Evolutionary conservation across 2,113 vertebrate species (phyloP), one percentile per base, ranked within the genome.

Genomic region (Coturnix japonica): DNA sequence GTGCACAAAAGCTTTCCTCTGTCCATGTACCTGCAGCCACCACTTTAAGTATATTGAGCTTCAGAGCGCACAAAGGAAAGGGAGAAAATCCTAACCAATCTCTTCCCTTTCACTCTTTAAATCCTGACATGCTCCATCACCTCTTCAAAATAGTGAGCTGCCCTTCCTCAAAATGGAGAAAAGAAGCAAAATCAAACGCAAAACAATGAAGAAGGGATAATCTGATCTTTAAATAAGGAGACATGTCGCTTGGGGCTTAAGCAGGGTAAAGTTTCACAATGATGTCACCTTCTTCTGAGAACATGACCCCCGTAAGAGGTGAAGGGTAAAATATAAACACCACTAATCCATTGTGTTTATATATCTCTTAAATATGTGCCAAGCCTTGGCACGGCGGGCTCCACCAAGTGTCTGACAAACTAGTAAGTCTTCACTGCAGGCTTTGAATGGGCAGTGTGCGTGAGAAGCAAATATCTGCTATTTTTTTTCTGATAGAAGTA

Each of bases 171-270:
- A 94, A 96, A 95, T 53, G 94, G 95, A 97, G 96, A 98, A 98
- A 98, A 97, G 97, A 97, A 97, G 95, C 95, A 97, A 97, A 98
- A 98, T 97, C 96, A 96, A 97, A 96, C 21, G 95, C 95, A 95
- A 98, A 97, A 98, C 98, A 98, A 98, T 98, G 87, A 96, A 71
- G 89, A 82, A 94, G 95, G 96, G 97, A 97, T 98, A 98, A 98
- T 98, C 98, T 98, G 97, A 98, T 98, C 98, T 98, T 97, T 98
- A 98, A 98, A 98, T 98, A 98, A 98, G 97, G 96, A 96, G 95
- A 95, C 97, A 96, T 97, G 97, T 97, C 98, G 97, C 98, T 98
- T 95, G 96, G 96, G 96, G 98, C 97, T 96, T 97, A 97, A 97
- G 97, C 91, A 57, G 97, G 94, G 96, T 95, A 94, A 97, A 97